Evolutionary conservation across 2,797 vertebrate species (phyloP).

Genomic region (Poeciliopsis turneri): DNA sequence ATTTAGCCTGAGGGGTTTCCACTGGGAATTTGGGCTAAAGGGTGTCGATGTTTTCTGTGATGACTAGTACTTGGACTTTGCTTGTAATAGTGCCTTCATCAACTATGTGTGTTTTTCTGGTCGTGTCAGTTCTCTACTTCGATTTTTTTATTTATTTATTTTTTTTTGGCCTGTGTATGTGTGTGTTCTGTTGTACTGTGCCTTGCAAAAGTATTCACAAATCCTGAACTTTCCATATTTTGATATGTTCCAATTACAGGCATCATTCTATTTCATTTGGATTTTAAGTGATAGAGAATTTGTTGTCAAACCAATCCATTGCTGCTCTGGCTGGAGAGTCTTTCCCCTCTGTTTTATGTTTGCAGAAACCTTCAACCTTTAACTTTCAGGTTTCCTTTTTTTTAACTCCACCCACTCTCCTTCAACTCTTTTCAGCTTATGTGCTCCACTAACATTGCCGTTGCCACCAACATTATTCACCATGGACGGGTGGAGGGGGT

Average conservation of each 20-base stretch:
- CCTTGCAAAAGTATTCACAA: conserved; percentile 4
- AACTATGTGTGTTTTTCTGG: conserved; percentile 63
- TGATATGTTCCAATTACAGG: background rate
- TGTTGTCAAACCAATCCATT: background rate
- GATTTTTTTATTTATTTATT: background rate
- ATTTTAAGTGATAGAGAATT: background rate
- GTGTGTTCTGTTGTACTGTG: conserved; percentile 32
- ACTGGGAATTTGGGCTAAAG: conserved; percentile 45
- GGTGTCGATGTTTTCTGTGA: conserved; percentile 64
- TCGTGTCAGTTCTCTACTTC: conserved; percentile 61
- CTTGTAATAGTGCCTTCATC: conserved; percentile 88
- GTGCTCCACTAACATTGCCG: background rate
- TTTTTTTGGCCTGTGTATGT: conserved; percentile 25
- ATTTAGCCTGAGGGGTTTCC: conserved; percentile 76
- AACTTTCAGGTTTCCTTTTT: background rate
- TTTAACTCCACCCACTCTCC: background rate
- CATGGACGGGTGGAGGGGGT: too few species aligned
- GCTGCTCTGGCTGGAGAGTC: background rate
- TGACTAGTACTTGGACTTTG: conserved; percentile 79
- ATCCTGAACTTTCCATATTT: background rate
- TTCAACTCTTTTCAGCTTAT: background rate
- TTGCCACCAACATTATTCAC: background rate
- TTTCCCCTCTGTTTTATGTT: background rate
- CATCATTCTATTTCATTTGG: background rate
- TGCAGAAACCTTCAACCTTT: background rate